Conservation (phyloP, 2,113 vertebrate genomes). For the Physeter macrocephalus region DNA sequence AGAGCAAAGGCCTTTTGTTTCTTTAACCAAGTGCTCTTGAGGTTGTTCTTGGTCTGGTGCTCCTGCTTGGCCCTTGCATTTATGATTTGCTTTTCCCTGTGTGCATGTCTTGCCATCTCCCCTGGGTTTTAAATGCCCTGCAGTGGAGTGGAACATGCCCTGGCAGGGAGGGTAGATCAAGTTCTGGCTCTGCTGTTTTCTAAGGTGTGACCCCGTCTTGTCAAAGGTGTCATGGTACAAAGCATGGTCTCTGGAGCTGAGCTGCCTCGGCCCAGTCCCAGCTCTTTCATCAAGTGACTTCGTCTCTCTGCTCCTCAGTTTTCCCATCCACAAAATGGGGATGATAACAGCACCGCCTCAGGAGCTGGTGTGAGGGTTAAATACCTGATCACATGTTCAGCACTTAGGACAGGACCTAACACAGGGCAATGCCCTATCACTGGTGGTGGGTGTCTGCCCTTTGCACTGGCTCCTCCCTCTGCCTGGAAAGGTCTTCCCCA, state of each 20-base stretch:
- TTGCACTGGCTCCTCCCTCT: neutral
- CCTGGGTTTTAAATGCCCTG: neutral
- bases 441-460: neutral
- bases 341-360: neutral
- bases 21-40: neutral
- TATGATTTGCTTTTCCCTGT: neutral
- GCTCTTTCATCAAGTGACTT: neutral
- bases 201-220: neutral
- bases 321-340: neutral
- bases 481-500: neutral
- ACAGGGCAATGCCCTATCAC: neutral
- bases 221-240: neutral
- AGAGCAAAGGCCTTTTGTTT: neutral
- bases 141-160: neutral
- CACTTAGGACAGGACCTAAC: neutral
- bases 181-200: neutral
- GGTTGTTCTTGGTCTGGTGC: neutral
- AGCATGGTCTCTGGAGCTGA: neutral
- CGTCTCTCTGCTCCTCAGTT: neutral
- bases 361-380: neutral
- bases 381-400: neutral
- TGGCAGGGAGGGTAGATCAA: neutral
- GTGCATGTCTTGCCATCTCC: neutral
- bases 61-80: neutral
- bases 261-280: neutral